A percentile compares a stretch with the other conserved stretches of the same genome.
Conservation (phyloP, 2,113 vertebrate species). For the Bungarus multicinctus region DNA sequence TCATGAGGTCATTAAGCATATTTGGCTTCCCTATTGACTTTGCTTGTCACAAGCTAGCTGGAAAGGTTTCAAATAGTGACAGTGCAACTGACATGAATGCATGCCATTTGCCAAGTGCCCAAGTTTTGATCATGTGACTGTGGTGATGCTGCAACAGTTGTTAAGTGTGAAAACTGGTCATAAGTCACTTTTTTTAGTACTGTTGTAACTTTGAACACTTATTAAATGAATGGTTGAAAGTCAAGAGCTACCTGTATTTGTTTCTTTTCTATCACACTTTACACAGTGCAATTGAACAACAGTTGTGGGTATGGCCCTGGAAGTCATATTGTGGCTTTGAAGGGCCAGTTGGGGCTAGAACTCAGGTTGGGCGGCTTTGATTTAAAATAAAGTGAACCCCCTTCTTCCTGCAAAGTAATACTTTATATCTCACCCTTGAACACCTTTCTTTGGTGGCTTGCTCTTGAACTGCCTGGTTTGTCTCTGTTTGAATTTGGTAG, state of each 20-base stretch:
- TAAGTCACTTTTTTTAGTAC: not conserved
- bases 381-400: not conserved
- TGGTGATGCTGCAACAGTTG: not conserved
- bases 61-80: not conserved
- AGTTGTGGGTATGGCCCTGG: not conserved
- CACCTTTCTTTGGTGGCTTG: conserved; percentile 94
- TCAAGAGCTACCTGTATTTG: not conserved
- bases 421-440: conserved; percentile 82
- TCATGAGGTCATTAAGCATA: not conserved
- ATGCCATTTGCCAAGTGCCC: not conserved
- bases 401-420: not conserved
- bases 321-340: not conserved
- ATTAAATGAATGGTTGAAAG: not conserved
- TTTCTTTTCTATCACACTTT: not conserved
- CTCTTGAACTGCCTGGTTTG: conserved; percentile 97
- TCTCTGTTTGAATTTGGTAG: conserved; percentile 94
- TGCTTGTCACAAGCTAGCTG: not conserved
- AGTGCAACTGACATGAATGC: not conserved
- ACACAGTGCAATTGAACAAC: not conserved
- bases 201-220: not conserved
- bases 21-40: not conserved
- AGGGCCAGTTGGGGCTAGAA: not conserved
- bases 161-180: not conserved
- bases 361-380: not conserved
- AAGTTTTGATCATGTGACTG: not conserved